A percentile compares a stretch with the other conserved stretches of the same genome.
phyloP scores from a whole-genome alignment of 2,113 vertebrate genomes.

The Paramisgurnus dabryanus region DNA sequence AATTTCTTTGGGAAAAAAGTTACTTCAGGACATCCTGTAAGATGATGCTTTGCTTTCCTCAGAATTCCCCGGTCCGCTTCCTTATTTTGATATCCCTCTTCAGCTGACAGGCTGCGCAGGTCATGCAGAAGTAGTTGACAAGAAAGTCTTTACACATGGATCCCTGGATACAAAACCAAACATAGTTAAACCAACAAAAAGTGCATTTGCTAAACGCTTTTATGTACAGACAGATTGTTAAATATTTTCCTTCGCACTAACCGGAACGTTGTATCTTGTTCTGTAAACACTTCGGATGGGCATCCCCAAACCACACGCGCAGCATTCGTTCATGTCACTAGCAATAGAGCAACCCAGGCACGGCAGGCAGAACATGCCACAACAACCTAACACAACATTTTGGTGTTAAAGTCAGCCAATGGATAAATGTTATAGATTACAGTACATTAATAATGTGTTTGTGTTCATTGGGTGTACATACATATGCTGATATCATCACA shows the following conservation, averaged over 20 bases:
- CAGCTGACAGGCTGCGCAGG: constrained; percentile 71
- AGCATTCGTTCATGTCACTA: constrained; percentile 79
- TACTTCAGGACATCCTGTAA: neutral
- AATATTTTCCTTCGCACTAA: constrained; percentile 43
- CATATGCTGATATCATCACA: constrained; percentile 65
- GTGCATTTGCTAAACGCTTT: too few species aligned
- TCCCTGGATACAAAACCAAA: constrained; percentile 59
- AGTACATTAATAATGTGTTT: neutral
- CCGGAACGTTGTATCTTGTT: constrained; percentile 82
- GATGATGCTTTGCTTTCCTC: constrained; percentile 12
- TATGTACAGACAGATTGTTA: neutral
- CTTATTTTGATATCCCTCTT: constrained; percentile 73
- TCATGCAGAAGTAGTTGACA: fast-evolving
- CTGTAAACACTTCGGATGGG: constrained; percentile 81
- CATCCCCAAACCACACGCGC: constrained; percentile 68
- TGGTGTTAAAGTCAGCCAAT: too few species aligned
- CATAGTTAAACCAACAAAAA: neutral
- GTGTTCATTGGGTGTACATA: constrained; percentile 56
- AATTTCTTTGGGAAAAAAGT: too few species aligned
- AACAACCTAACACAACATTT: constrained; percentile 66
- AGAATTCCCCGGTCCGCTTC: constrained; percentile 71
- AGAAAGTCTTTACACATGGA: constrained; percentile 66
- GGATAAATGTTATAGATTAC: neutral
- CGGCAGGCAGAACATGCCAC: constrained; percentile 60
- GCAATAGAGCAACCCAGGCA: constrained; percentile 78